A percentile compares a stretch with the other conserved stretches of the same genome.
Evolutionary conservation across 2,113 vertebrate genomes (phyloP).

Genomic region (Solea senegalensis): DNA sequence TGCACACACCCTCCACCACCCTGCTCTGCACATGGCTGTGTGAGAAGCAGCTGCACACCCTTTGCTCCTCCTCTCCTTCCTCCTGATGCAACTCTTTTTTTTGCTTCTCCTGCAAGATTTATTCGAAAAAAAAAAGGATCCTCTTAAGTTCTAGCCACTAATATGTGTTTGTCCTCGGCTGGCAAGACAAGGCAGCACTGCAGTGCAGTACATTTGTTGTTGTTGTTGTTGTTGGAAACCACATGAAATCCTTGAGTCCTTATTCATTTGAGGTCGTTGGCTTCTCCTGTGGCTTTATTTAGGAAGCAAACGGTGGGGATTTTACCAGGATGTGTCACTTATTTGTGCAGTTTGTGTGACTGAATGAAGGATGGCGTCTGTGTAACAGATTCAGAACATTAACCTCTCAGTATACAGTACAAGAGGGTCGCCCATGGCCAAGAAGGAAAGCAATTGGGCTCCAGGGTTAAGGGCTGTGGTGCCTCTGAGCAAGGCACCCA

Average conservation of each 20-base stretch:
- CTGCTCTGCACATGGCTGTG: slow-evolving; percentile 48
- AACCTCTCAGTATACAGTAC: no score
- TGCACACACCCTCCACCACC: slow-evolving; percentile 11
- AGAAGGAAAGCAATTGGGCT: no score
- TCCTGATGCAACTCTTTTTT: slow-evolving; percentile 33
- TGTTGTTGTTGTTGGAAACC: slow-evolving; percentile 1
- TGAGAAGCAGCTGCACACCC: slow-evolving; percentile 72
- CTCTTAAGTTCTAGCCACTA: slow-evolving; percentile 39
- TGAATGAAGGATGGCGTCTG: no score
- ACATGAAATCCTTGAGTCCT: not conserved
- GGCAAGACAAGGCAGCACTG: slow-evolving; percentile 11
- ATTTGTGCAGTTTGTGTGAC: no score
- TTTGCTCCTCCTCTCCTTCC: slow-evolving; percentile 18
- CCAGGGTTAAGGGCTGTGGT: no score
- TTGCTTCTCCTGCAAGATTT: slow-evolving; percentile 42
- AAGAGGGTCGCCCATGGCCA: no score
- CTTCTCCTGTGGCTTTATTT: no score
- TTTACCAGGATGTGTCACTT: no score
- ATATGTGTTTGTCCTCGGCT: slow-evolving; percentile 21
- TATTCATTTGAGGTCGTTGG: no score
- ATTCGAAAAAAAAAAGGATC: slow-evolving; percentile 47
- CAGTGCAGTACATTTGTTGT: slow-evolving; percentile 3
- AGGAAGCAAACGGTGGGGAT: no score
- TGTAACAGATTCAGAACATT: no score
- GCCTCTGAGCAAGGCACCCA: no score